Conservation (phyloP, 2,113 vertebrate species). For the Platysternon megacephalum region DNA sequence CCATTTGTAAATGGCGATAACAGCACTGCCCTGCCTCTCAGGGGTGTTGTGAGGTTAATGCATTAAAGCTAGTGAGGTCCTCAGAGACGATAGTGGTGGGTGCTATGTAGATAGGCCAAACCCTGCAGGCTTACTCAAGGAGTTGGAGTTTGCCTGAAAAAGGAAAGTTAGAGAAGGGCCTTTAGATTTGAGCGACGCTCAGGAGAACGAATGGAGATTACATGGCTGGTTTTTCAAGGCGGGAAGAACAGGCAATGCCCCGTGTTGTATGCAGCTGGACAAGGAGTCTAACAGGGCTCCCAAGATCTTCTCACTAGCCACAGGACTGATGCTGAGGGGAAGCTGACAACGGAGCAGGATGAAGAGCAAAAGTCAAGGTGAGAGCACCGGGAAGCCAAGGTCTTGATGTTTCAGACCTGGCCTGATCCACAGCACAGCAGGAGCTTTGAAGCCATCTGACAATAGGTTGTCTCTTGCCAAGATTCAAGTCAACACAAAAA, state of each 20-base stretch:
- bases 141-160: neutral
- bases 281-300: neutral
- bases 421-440: neutral
- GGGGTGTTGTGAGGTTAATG: neutral
- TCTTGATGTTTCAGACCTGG: neutral
- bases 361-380: neutral
- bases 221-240: neutral
- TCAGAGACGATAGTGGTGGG: neutral
- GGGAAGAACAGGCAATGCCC: neutral
- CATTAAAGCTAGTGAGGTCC: neutral
- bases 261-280: neutral
- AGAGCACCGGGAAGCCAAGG: neutral
- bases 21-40: neutral
- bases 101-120: neutral
- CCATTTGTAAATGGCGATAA: neutral
- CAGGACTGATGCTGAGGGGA: neutral
- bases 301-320: neutral
- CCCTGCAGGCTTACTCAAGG: neutral
- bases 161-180: neutral
- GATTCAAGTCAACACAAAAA: neutral
- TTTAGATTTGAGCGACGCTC: neutral
- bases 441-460: neutral
- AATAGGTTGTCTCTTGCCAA: neutral
- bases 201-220: neutral
- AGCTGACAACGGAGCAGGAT: neutral